These are phyloP conservation scores for Catharus minimus DNA, from an alignment of 2,113 vertebrate genomes.

Conservation along the genomic window DNA sequence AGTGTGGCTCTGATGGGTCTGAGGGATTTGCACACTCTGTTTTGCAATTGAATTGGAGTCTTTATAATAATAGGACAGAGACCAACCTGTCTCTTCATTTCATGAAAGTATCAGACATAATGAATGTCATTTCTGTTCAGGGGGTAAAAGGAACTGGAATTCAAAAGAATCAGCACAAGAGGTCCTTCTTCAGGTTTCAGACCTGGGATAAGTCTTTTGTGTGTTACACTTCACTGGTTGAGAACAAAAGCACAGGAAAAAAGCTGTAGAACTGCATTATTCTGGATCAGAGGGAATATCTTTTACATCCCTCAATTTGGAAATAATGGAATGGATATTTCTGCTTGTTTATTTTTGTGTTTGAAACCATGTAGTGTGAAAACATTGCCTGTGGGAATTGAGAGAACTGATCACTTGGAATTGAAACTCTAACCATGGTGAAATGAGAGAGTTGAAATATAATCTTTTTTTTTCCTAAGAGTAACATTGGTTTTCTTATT, in stretches of 20 bases:
- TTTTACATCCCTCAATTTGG: neutral
- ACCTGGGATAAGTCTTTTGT: neutral
- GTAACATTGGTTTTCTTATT: slow-evolving; percentile 37
- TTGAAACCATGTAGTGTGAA: neutral
- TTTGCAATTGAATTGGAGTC: neutral
- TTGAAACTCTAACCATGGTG: neutral
- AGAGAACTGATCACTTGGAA: slow-evolving; percentile 11
- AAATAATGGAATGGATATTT: slow-evolving; percentile 12
- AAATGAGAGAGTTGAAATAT: slow-evolving; percentile 4
- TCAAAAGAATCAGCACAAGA: neutral
- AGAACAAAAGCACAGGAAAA: neutral
- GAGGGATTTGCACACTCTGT: neutral
- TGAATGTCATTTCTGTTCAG: neutral
- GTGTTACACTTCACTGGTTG: neutral
- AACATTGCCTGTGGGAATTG: neutral
- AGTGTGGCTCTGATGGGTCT: neutral
- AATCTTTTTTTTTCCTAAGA: neutral
- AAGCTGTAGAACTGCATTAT: neutral
- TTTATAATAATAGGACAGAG: neutral
- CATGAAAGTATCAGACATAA: neutral
- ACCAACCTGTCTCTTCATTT: neutral
- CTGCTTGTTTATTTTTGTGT: neutral
- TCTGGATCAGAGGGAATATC: neutral
- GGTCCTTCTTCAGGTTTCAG: neutral
- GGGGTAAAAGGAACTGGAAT: neutral